These are phyloP conservation scores for Quadroppia sp. DNA, from an alignment of 2,888 invertebrate genomes.

Conservation along the genomic window DNA sequence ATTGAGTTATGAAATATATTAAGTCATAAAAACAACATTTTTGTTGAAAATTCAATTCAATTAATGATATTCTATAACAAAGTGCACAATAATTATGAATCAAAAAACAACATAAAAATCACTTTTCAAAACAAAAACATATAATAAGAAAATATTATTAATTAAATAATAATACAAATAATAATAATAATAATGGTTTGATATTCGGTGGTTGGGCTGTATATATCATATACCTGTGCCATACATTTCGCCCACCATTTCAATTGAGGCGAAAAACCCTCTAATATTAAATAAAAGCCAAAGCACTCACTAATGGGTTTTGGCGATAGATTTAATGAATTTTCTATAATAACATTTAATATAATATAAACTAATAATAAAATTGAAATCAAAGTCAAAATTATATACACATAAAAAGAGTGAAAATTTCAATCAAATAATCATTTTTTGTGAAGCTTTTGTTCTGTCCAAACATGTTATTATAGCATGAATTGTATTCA, in stretches of 20 bases:
- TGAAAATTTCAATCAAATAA: not conserved
- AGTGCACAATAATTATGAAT: too few relatives aligned
- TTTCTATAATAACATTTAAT: not conserved
- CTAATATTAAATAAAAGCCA: not conserved
- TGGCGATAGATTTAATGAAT: not conserved
- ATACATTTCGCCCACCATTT: not conserved
- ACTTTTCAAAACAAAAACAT: too few relatives aligned
- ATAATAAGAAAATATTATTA: too few relatives aligned
- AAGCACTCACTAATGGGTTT: not conserved
- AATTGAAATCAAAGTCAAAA: slow-evolving; percentile 6
- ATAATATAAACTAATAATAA: not conserved
- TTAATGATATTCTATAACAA: too few relatives aligned
- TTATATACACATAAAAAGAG: not conserved
- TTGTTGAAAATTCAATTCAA: too few relatives aligned
- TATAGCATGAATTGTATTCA: not conserved
- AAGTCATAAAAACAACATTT: too few relatives aligned
- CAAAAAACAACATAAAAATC: too few relatives aligned
- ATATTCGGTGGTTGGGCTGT: too few relatives aligned
- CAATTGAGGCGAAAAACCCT: not conserved
- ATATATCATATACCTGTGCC: not conserved
- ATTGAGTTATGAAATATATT: too few relatives aligned
- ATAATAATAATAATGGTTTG: not conserved
- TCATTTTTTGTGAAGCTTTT: not conserved
- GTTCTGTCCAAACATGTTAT: not conserved
- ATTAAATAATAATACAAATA: not conserved